phyloP scores from a whole-genome alignment of 2,797 vertebrate genomes.

The Pseudotriccus pelzelni region DNA sequence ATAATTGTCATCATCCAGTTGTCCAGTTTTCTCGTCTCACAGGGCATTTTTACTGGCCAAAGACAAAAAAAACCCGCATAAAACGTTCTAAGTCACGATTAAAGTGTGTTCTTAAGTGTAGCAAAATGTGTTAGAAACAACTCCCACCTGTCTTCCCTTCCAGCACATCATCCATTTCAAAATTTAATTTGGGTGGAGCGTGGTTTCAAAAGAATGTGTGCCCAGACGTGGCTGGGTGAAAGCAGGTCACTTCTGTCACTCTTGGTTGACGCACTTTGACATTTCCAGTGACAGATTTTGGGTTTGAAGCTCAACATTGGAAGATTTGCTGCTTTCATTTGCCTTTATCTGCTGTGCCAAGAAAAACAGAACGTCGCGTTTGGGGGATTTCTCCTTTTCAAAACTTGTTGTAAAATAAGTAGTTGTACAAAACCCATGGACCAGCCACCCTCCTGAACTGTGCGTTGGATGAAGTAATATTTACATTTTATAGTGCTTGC shows the following conservation, averaged over 20 bases:
- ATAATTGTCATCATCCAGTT: neutral
- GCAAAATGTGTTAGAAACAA: neutral
- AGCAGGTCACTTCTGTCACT: neutral
- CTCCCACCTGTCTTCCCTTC: neutral
- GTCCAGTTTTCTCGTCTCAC: neutral
- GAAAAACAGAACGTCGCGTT: neutral
- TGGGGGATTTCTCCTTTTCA: neutral
- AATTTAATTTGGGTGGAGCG: neutral
- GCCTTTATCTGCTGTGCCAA: neutral
- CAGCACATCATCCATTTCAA: neutral
- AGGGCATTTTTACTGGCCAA: neutral
- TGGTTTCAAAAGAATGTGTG: neutral
- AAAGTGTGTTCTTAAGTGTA: neutral
- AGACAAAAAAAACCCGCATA: neutral
- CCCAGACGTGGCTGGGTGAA: neutral
- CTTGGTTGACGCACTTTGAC: neutral
- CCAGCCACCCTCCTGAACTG: neutral
- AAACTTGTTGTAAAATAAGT: neutral
- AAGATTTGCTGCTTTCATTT: neutral
- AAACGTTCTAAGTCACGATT: neutral
- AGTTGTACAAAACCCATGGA: neutral
- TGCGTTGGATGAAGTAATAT: neutral
- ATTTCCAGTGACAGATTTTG: neutral
- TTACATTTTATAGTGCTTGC: slow-evolving; percentile 13
- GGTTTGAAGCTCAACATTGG: neutral